A percentile compares a stretch with the other conserved stretches of the same genome.
phyloP scores from a whole-genome alignment of 2,888 invertebrate genomes.

The Dryomyza anilis region DNA sequence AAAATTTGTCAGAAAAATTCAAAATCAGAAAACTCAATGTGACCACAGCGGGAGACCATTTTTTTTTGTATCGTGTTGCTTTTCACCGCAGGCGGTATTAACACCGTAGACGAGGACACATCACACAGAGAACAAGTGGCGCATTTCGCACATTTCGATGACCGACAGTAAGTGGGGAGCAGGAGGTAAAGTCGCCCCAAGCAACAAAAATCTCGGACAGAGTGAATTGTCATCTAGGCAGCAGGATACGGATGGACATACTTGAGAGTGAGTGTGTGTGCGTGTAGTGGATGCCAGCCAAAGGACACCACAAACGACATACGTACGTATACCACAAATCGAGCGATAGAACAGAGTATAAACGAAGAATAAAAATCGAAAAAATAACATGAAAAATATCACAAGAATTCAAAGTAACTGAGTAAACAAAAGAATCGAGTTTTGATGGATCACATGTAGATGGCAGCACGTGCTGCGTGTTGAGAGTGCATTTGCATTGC shows the following conservation, averaged over 20 bases:
- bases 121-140: conserved; percentile 5
- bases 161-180: neutral
- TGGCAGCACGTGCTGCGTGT: neutral
- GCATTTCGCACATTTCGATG: conserved; percentile 9
- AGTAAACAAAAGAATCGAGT: neutral
- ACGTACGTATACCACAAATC: no score
- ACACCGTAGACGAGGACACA: neutral
- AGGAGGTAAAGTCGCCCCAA: neutral
- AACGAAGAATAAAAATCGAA: conserved; percentile 1
- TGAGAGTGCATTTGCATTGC: conserved; percentile 32
- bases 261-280: neutral
- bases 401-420: neutral
- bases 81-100: conserved; percentile 20
- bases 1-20: conserved; percentile 49
- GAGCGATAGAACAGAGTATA: conserved; percentile 7
- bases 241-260: neutral
- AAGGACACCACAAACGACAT: conserved; percentile 18
- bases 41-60: conserved; percentile 50
- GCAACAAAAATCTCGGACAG: conserved; percentile 1
- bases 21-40: conserved; percentile 40
- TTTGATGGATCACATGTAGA: conserved; percentile 1
- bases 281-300: neutral
- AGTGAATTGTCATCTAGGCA: conserved; percentile 1
- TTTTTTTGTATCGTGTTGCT: no score
- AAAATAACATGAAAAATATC: neutral